A percentile compares a stretch with the other conserved stretches of the same genome.
These are phyloP conservation scores for Elaeidobius kamerunicus DNA, from an alignment of 2,888 invertebrate species.

Conservation along the genomic window DNA sequence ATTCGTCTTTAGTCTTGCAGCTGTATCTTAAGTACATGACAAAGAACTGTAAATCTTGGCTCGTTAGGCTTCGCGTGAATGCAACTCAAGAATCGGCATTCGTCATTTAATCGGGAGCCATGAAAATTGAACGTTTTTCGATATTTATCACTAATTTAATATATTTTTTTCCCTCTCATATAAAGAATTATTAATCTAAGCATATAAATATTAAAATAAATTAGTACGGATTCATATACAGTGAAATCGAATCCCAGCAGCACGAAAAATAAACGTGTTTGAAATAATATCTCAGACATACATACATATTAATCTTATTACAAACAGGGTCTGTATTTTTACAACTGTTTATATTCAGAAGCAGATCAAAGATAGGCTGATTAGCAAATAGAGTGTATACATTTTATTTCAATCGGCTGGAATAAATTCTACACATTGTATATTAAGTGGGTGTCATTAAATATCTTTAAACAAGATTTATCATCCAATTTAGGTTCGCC, in stretches of 20 bases:
- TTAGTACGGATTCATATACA: neutral
- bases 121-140: conserved; percentile 15
- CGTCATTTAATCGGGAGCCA: conserved; percentile 16
- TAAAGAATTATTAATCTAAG: no score
- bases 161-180: no score
- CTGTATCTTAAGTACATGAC: conserved; percentile 8
- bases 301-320: conserved; percentile 19
- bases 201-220: no score
- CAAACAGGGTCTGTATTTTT: conserved; percentile 14
- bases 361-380: conserved; percentile 15
- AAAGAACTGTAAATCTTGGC: conserved; percentile 14
- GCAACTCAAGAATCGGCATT: conserved; percentile 14
- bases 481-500: no score
- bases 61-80: conserved; percentile 18
- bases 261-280: conserved; percentile 6
- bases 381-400: conserved; percentile 14
- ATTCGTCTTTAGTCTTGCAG: neutral
- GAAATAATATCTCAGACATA: conserved; percentile 6
- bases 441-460: neutral
- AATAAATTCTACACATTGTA: conserved; percentile 6
- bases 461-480: no score
- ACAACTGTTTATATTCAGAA: conserved; percentile 18
- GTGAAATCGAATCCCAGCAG: conserved; percentile 3
- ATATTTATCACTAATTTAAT: neutral
- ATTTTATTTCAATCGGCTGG: conserved; percentile 7